Evolutionary conservation across 2,797 vertebrate species (phyloP).

Genomic region (Dendrocincla fuliginosa): DNA sequence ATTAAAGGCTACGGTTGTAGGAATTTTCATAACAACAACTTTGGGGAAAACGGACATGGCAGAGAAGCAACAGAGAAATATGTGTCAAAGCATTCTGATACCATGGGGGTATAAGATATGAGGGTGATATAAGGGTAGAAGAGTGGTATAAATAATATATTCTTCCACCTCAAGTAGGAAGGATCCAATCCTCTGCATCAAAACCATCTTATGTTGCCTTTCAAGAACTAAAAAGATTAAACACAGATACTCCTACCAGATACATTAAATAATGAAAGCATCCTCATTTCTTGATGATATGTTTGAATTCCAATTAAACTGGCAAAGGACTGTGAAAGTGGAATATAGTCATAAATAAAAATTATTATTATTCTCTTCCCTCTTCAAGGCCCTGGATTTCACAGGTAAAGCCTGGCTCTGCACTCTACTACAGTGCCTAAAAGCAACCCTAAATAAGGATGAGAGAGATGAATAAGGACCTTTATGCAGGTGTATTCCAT

Average conservation of each 20-base stretch:
- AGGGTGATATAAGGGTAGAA: not conserved
- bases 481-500: conserved; percentile 19
- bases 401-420: conserved; percentile 1
- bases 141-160: not conserved
- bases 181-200: not conserved
- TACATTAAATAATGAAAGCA: not conserved
- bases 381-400: not conserved
- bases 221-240: not conserved
- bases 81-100: not conserved
- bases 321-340: not conserved
- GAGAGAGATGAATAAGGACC: not conserved
- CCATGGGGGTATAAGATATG: not conserved
- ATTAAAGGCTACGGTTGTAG: not conserved
- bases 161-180: not conserved
- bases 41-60: not conserved
- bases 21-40: not conserved
- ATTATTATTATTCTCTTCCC: not conserved
- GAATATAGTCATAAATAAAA: not conserved
- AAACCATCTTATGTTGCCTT: not conserved
- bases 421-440: not conserved
- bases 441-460: not conserved
- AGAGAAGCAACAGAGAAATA: not conserved
- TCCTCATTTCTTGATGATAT: not conserved
- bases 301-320: not conserved
- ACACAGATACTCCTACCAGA: not conserved